A percentile compares a stretch with the other conserved stretches of the same genome.
phyloP scores from a whole-genome alignment of 2,113 vertebrate species.

The Alosa alosa region DNA sequence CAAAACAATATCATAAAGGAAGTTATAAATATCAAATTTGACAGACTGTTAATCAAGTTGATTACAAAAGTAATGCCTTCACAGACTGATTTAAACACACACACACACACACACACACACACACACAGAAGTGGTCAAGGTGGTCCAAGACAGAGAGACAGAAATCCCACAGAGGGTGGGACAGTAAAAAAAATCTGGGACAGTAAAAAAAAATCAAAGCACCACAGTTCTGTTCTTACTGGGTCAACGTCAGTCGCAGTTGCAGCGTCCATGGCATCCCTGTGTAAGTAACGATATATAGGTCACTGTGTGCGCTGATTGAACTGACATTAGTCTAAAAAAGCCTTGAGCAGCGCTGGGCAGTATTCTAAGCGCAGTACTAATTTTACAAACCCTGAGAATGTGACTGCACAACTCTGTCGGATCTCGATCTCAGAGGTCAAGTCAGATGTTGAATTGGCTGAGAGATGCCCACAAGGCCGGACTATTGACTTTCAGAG shows the following conservation, averaged over 20 bases:
- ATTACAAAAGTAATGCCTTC: not conserved
- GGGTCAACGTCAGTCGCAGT: not conserved
- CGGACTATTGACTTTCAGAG: not conserved
- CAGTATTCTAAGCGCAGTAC: not conserved
- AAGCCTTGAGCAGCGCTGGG: not conserved
- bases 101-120: not conserved
- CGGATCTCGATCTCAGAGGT: not conserved
- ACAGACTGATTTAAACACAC: not conserved
- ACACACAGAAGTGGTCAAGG: not conserved
- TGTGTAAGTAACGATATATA: not conserved
- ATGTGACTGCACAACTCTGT: not conserved
- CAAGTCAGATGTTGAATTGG: not conserved
- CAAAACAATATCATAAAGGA: not conserved
- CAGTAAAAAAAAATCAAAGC: not conserved
- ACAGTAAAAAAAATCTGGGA: not conserved
- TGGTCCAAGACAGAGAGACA: not conserved
- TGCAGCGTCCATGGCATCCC: not conserved
- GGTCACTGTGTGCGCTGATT: not conserved
- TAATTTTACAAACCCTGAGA: not conserved
- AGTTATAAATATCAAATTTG: not conserved
- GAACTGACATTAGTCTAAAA: not conserved
- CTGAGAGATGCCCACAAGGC: not conserved
- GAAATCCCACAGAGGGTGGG: not conserved
- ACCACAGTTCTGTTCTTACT: not conserved
- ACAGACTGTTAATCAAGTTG: not conserved